Percentiles rank a stretch among this genome's conserved stretches.
phyloP scores from a whole-genome alignment of 1,140 invertebrate genomes.

The Drosophila lacertosa region DNA sequence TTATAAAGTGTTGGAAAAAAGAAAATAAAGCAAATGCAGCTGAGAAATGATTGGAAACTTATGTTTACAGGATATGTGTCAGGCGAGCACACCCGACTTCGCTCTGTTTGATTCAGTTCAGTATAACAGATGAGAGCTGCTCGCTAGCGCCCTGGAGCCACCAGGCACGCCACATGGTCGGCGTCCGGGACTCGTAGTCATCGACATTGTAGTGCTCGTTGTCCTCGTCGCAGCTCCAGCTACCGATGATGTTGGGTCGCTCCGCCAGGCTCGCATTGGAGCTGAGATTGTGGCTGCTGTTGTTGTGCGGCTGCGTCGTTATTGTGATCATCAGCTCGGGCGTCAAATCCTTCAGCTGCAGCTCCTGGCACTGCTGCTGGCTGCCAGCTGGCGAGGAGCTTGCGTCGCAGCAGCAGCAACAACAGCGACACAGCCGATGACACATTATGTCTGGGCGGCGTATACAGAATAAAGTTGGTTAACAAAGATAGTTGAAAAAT shows the following conservation, averaged over 20 bases:
- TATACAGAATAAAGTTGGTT: no score
- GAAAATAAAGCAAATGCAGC: no score
- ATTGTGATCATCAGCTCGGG: constrained; percentile 4
- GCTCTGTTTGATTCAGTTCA: no score
- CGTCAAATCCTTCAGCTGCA: constrained; percentile 19
- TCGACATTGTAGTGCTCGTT: constrained; percentile 48
- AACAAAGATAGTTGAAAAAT: no score
- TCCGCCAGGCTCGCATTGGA: constrained; percentile 14
- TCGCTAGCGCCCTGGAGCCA: constrained; percentile 33
- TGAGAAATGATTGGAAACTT: no score
- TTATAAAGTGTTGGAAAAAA: no score
- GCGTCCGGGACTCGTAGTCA: constrained; percentile 27
- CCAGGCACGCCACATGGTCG: constrained; percentile 43
- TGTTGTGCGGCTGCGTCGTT: constrained; percentile 20
- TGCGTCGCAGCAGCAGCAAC: neutral
- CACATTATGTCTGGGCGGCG: constrained; percentile 5
- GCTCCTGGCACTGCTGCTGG: constrained; percentile 6
- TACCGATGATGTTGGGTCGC: constrained; percentile 22
- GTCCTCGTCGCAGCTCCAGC: constrained; percentile 40
- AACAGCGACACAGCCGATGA: constrained; percentile 9
- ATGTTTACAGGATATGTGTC: no score
- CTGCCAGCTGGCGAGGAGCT: neutral
- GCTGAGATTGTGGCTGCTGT: constrained; percentile 2
- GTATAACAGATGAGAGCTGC: constrained; percentile 2
- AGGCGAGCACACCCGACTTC: no score